Conservation (phyloP, 2,888 invertebrate genomes). For the Hololepta plana region DNA sequence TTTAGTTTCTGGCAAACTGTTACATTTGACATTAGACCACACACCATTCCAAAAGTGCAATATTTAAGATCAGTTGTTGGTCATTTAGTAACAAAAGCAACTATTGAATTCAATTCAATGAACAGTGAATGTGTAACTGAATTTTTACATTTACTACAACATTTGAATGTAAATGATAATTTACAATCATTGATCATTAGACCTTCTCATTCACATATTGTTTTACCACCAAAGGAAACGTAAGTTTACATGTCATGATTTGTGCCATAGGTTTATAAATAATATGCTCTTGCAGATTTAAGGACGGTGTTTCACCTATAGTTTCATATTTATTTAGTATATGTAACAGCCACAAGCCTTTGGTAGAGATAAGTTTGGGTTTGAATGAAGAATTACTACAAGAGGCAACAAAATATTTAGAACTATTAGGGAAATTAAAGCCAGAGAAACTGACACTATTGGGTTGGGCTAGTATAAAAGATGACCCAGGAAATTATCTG, state of each 20-base stretch:
- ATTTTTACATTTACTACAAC: constrained; percentile 21
- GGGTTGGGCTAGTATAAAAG: constrained; percentile 54
- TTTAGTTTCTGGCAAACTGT: constrained; percentile 24
- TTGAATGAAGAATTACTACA: constrained; percentile 24
- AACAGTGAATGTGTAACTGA: constrained; percentile 21
- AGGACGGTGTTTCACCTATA: neutral
- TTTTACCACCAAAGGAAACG: constrained; percentile 13
- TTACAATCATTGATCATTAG: constrained; percentile 22
- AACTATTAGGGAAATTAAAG: constrained; percentile 21
- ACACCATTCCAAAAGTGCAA: constrained; percentile 18
- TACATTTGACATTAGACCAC: constrained; percentile 21
- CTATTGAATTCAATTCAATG: constrained; percentile 21
- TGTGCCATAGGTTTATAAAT: no score
- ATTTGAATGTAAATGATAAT: constrained; percentile 22
- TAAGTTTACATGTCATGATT: constrained; percentile 5
- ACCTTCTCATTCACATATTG: constrained; percentile 25
- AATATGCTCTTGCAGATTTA: constrained; percentile 3
- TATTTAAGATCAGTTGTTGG: constrained; percentile 21
- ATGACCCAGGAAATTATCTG: constrained; percentile 49
- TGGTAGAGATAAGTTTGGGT: constrained; percentile 24
- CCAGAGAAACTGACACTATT: constrained; percentile 39
- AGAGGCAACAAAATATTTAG: constrained; percentile 17
- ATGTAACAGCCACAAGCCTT: constrained; percentile 9
- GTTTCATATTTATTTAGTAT: constrained; percentile 3
- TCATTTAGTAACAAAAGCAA: constrained; percentile 20